Conservation (phyloP, 2,113 vertebrate species). For the Pygoscelis antarcticus region DNA sequence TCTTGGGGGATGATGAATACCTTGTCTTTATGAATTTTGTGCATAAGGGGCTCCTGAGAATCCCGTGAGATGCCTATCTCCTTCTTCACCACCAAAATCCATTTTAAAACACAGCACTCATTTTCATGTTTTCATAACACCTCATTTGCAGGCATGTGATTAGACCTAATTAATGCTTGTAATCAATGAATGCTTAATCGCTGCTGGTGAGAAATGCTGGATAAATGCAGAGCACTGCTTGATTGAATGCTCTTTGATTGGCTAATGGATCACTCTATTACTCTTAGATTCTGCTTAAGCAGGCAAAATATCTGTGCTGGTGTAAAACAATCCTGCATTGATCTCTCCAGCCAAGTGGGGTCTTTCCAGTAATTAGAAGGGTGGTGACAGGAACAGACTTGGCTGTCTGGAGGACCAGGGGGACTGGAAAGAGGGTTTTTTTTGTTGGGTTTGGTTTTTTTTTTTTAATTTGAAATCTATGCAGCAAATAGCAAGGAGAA, state of each 20-base stretch:
- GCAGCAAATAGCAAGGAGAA: conserved; percentile 11
- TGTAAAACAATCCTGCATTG: conserved; percentile 54
- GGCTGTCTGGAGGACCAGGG: not conserved
- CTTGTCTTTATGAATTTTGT: not conserved
- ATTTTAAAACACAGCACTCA: not conserved
- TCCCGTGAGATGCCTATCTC: not conserved
- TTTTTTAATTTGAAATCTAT: not conserved
- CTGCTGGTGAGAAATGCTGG: not conserved
- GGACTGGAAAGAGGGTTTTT: not conserved
- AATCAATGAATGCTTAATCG: conserved; percentile 43
- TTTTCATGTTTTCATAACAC: not conserved
- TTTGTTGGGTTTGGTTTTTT: not conserved
- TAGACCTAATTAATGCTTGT: conserved; percentile 41
- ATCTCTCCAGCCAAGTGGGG: conserved; percentile 41
- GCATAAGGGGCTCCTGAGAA: not conserved
- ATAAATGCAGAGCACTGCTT: not conserved
- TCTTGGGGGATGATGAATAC: not conserved
- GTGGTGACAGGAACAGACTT: conserved; percentile 47
- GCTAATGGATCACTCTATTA: not conserved
- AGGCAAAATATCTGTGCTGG: conserved; percentile 39
- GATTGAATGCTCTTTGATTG: not conserved
- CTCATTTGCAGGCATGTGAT: conserved; percentile 23
- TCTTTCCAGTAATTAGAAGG: conserved; percentile 59
- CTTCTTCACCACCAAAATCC: not conserved
- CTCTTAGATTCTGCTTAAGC: conserved; percentile 37